phyloP scores from a whole-genome alignment of 2,113 vertebrate species.

The Ardeotis arabs region DNA sequence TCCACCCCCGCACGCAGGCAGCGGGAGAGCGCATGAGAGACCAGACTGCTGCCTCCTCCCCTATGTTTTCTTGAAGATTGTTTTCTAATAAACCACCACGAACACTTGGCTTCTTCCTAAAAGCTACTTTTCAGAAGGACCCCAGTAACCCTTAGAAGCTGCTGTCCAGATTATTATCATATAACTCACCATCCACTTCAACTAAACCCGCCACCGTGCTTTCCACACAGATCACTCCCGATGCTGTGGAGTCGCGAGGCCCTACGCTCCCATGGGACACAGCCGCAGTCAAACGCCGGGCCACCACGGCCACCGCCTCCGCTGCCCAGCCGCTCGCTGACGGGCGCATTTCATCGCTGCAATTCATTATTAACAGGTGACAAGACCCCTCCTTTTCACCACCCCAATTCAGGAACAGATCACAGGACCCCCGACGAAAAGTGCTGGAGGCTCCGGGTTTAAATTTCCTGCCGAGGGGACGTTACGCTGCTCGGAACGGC shows the following conservation, averaged over 20 bases:
- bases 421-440: background rate
- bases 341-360: background rate
- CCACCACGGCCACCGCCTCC: background rate
- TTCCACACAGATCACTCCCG: background rate
- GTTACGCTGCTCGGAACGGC: background rate
- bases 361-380: background rate
- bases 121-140: background rate
- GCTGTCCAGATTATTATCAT: background rate
- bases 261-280: background rate
- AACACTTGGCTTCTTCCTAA: background rate
- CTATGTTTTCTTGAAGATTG: background rate
- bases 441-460: background rate
- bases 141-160: background rate
- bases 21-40: background rate
- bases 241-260: background rate
- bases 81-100: fast-evolving
- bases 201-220: background rate
- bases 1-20: background rate
- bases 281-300: background rate
- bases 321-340: background rate
- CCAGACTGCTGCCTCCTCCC: background rate
- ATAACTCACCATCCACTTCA: background rate
- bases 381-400: background rate
- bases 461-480: background rate
- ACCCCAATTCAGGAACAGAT: background rate